These are phyloP conservation scores for Octopus bimaculoides DNA, from an alignment of 1,140 invertebrate species.

Conservation along the genomic window DNA sequence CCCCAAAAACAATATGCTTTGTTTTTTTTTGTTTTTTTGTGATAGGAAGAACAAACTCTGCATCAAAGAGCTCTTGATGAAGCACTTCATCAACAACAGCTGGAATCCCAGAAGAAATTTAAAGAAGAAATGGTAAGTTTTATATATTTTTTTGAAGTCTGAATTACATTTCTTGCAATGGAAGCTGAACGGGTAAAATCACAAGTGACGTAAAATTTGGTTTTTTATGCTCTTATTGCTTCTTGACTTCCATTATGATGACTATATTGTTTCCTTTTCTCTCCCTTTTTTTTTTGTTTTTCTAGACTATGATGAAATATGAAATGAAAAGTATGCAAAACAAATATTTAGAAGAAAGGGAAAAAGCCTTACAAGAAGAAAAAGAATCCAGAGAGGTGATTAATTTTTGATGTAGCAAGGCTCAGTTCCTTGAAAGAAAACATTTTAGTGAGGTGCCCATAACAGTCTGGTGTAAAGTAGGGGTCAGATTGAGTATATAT, in stretches of 20 bases:
- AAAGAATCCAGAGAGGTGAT: constrained; percentile 7
- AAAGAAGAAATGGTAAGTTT: constrained; percentile 18
- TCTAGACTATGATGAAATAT: neutral
- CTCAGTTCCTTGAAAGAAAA: too few relatives aligned
- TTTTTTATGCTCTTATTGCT: too few relatives aligned
- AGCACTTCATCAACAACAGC: constrained; percentile 13
- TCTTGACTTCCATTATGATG: too few relatives aligned
- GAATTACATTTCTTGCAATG: too few relatives aligned
- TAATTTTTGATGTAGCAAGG: neutral
- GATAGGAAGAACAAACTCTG: constrained; percentile 4
- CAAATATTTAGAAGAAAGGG: neutral
- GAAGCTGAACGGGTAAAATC: too few relatives aligned
- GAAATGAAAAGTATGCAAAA: constrained; percentile 8
- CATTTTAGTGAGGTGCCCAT: too few relatives aligned
- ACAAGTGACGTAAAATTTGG: too few relatives aligned
- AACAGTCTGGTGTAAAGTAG: neutral
- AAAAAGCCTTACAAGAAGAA: neutral
- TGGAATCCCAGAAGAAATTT: constrained; percentile 11
- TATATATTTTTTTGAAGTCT: neutral
- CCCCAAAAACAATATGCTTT: too few relatives aligned
- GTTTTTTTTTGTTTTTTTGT: neutral
- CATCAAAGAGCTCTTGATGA: constrained; percentile 10
- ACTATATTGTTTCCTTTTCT: too few relatives aligned
- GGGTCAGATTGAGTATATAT: neutral
- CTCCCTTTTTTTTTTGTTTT: neutral